Evolutionary conservation across 2,113 vertebrate species (phyloP).

Genomic region (Cyprinodon variegatus): DNA sequence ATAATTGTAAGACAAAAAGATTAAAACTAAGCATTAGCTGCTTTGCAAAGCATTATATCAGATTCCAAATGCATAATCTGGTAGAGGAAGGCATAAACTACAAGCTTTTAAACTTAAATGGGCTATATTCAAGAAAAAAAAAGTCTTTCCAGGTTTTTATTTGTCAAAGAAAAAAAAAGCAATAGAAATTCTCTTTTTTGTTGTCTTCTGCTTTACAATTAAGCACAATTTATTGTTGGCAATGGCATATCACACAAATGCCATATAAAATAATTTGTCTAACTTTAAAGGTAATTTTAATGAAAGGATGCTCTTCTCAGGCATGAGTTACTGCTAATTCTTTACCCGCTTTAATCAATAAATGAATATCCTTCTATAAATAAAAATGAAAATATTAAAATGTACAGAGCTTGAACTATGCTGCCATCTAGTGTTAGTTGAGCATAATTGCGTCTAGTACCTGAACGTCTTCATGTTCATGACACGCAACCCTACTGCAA

Average conservation of each 20-base stretch:
- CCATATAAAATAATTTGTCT: background rate
- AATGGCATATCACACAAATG: too few species aligned
- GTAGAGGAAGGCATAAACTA: background rate
- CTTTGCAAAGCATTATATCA: background rate
- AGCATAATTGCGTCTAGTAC: slow-evolving; percentile 19
- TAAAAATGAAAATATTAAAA: background rate
- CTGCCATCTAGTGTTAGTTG: slow-evolving; percentile 52
- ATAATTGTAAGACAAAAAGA: background rate
- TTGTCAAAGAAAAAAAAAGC: background rate
- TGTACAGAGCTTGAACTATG: slow-evolving; percentile 3
- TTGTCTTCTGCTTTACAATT: background rate
- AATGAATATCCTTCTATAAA: background rate
- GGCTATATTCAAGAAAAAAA: background rate
- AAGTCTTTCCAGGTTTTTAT: background rate
- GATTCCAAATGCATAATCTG: background rate
- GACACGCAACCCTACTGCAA: background rate
- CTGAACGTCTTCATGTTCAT: background rate
- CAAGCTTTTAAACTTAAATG: too few species aligned
- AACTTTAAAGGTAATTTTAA: background rate
- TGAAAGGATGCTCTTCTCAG: too few species aligned
- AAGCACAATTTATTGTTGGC: background rate
- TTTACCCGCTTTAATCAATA: too few species aligned
- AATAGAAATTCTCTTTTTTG: background rate
- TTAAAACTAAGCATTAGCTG: background rate
- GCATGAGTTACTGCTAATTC: too few species aligned